These are phyloP conservation scores for Mizuhopecten yessoensis DNA, from an alignment of 1,140 invertebrate species.

Conservation along the genomic window DNA sequence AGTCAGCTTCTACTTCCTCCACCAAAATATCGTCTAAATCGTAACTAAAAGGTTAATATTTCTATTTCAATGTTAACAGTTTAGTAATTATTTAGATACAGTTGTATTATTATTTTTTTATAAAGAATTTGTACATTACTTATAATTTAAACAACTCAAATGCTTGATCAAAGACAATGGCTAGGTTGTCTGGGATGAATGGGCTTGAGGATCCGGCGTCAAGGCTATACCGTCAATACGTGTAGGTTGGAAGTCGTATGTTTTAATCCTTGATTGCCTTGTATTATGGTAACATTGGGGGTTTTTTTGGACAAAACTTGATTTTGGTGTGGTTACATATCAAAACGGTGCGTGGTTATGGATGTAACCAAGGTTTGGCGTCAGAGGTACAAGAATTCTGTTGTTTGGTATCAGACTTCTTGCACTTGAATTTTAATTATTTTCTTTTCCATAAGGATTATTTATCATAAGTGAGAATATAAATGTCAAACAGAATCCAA, in stretches of 20 bases:
- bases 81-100: neutral
- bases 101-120: neutral
- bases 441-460: neutral
- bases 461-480: too few relatives aligned
- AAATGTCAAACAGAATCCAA: too few relatives aligned
- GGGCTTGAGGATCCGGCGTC: neutral
- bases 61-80: neutral
- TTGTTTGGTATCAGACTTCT: neutral
- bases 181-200: neutral
- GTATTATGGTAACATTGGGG: neutral
- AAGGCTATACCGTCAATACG: neutral
- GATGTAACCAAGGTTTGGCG: neutral
- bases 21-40: neutral
- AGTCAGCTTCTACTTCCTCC: neutral
- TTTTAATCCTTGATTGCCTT: neutral
- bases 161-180: neutral
- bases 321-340: slow-evolving; percentile 14
- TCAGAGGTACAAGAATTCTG: neutral
- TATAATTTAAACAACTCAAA: too few relatives aligned
- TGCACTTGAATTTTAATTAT: neutral
- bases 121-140: too few relatives aligned
- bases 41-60: neutral
- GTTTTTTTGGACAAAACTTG: neutral
- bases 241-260: neutral
- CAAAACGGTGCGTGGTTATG: neutral